Base-by-base conservation (phyloP, 2,797 vertebrate species). In the Atherinosoma microstoma region DNA sequence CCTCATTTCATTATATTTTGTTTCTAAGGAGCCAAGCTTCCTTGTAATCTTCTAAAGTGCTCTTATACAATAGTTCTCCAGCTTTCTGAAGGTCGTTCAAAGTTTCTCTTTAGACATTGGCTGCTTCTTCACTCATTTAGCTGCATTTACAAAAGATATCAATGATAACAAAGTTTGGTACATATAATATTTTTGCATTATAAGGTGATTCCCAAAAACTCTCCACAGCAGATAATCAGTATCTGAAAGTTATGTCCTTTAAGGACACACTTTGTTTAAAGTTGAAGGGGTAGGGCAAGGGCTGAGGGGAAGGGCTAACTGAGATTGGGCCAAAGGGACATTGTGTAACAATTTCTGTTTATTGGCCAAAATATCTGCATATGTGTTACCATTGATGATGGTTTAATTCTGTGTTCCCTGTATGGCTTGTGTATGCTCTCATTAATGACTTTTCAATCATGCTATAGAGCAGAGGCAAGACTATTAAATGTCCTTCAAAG, bases 401-500 rank as follows among this genome's bases (percentile, higher is more conserved):
- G 80, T 73, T 90, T 89, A 80, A 87, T 90, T 91, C 84, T 73
- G 80, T 91, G 83, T 91, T 91, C 66, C 82, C 79, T 67, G 66
- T 84, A 78, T 83, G 78, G 84, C 78, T 83, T 53, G 85, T 29
- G 62, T 88, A 85, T 91, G 84, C 93, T 90, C 85, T 91, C 80
- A 83, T 90, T 92, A 91, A 93, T 92, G 79, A 81, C 82, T 91
- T 91, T 92, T 91, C 92, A 91, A 90, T 89, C 88, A 76, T 74
- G 69, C 73, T 82, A 86, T 69, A 66, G 69, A 84, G 82, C 82
- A 75, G 66, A 77, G 42, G 64, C 62, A 42, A 82, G 73, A 80
- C 84, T 83, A 83, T 64, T 53, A 85, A 84, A 78, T 63, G 69
- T 70, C 27, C 65, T 67, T 42, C 6, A 54, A 70, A 64, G 80